These are phyloP conservation scores for Polydrusus tereticollis DNA, from an alignment of 2,888 invertebrate species.

Conservation along the genomic window DNA sequence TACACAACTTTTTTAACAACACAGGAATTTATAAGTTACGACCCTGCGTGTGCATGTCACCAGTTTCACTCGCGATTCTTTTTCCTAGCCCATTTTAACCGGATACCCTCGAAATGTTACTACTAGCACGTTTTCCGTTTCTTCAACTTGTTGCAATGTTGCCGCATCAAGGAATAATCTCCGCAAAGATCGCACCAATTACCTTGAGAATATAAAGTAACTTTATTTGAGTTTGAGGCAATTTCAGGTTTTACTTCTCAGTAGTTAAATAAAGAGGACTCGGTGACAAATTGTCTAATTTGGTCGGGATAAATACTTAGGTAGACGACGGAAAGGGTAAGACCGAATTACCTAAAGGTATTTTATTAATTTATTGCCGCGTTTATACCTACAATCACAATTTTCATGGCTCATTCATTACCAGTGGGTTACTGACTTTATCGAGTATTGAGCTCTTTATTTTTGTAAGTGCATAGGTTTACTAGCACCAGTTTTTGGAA, in stretches of 20 bases:
- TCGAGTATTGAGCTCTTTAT: too few species aligned
- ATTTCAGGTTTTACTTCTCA: background rate
- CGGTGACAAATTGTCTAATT: background rate
- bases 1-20: background rate
- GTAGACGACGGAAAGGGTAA: too few species aligned
- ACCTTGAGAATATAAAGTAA: background rate
- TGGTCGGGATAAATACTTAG: too few species aligned
- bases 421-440: too few species aligned
- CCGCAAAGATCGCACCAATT: slow-evolving; percentile 7
- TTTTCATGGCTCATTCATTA: too few species aligned
- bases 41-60: slow-evolving; percentile 1
- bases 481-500: too few species aligned
- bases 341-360: too few species aligned
- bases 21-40: background rate
- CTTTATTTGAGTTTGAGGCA: background rate
- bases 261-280: background rate
- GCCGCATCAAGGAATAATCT: slow-evolving; percentile 9
- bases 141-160: slow-evolving; percentile 26
- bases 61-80: background rate
- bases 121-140: slow-evolving; percentile 12
- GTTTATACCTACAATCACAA: too few species aligned
- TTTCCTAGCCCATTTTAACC: slow-evolving; percentile 11
- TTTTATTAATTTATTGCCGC: too few species aligned
- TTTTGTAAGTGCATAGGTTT: too few species aligned
- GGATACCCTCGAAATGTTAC: slow-evolving; percentile 18